phyloP scores from a whole-genome alignment of 2,888 invertebrate genomes.

The Cephalotes varians region DNA sequence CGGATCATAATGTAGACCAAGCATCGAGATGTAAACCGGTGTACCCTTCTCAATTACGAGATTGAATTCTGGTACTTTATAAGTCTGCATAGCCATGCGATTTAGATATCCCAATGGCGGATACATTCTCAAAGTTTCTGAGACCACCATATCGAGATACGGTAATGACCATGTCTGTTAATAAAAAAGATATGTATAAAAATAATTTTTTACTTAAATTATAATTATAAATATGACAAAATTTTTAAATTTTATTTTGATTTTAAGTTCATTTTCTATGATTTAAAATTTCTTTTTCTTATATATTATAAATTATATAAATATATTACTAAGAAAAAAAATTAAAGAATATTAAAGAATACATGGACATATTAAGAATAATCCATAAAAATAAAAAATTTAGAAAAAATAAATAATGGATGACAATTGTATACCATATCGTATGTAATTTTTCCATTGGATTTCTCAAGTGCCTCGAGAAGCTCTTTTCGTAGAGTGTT shows the following conservation, averaged over 20 bases:
- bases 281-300: neutral
- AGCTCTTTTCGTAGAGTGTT: constrained; percentile 75
- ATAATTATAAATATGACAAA: neutral
- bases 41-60: constrained; percentile 80
- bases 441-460: constrained; percentile 77
- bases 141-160: constrained; percentile 79
- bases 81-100: constrained; percentile 74
- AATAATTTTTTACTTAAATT: neutral
- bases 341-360: neutral
- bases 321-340: neutral
- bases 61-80: constrained; percentile 77
- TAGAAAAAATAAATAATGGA: neutral
- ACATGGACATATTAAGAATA: neutral
- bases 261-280: neutral
- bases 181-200: neutral
- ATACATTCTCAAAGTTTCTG: constrained; percentile 84
- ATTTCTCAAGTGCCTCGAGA: constrained; percentile 62
- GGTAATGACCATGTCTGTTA: constrained; percentile 62
- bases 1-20: constrained; percentile 83
- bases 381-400: neutral
- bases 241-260: neutral
- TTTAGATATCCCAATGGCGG: constrained; percentile 82
- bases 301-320: neutral
- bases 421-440: constrained; percentile 73
- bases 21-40: constrained; percentile 81